Base-by-base conservation (phyloP, 2,888 invertebrate species). In the Coenonympha glycerion region DNA sequence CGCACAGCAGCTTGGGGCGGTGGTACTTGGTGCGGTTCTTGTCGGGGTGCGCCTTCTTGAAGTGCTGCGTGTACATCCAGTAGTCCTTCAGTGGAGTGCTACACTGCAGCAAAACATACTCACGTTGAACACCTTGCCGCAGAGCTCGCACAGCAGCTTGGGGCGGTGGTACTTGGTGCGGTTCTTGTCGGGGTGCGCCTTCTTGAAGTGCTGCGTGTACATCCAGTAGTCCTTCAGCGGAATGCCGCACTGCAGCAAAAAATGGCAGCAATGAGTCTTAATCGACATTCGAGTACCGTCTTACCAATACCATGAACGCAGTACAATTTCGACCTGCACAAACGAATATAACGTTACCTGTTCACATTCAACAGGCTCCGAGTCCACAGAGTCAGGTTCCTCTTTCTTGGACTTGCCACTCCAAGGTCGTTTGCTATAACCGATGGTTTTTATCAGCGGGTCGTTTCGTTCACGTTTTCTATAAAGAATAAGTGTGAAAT, bases 151-250 rank as follows among this genome's bases (percentile, higher is more conserved):
- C 13, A 39, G 24, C 39, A 39, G 39, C 24, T 39, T 39, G 39
- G 39, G 39, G 8, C 39, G 39, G 39, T 39, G 39, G 39, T 39
- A 39, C 39, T 39, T 39, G 15, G 39, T 39, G 39, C 39, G 39
- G 39, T 39, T 39, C 24, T 39, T 39, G 15, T 39, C 39, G 5
- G 39, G 39, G 15, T 39, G 39, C 39, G 24, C 24, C 39, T 39
- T 39, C 24, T 39, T 39, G 24, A 39, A 39, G 39, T 39, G 39
- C 24, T 39, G 39, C 3, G 39, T 39, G 24, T 39, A 39, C 39
- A 24, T 24, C 39, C 39, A 39, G 15, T 24, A 39, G 24, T 39
- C 39, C 24, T 39, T 39, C 13, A 39, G 24, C 22, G 39, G 39
- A 5, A 39, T 39, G 22, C 39, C 39, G 15, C 39, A 39, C 39